Evolutionary conservation across 2,797 vertebrate species (phyloP).

Genomic region (Amazonetta brasiliensis): DNA sequence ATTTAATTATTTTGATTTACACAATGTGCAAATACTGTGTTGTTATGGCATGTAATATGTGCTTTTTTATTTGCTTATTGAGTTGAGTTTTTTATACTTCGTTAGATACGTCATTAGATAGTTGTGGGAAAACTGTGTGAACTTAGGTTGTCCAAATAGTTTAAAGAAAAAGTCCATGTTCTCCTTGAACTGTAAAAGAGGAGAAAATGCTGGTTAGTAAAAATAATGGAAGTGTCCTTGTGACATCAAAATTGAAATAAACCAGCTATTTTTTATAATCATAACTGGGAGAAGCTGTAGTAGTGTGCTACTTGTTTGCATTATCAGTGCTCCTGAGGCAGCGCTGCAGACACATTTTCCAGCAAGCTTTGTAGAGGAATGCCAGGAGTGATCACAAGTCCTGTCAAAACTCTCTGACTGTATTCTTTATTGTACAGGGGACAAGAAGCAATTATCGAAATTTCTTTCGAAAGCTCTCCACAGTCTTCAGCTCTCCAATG

Average conservation of each 20-base stretch:
- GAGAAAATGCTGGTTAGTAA: background rate
- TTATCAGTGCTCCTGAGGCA: background rate
- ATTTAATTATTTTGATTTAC: background rate
- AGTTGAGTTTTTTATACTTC: background rate
- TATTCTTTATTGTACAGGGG: constrained; percentile 82
- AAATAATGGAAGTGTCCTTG: background rate
- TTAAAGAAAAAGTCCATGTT: background rate
- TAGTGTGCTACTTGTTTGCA: background rate
- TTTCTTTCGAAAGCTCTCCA: constrained; percentile 92
- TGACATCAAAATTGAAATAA: background rate
- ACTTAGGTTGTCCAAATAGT: background rate
- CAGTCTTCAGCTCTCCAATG: constrained; percentile 92
- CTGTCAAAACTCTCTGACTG: background rate
- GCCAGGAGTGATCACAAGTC: background rate
- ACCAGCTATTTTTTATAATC: background rate
- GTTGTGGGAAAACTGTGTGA: background rate
- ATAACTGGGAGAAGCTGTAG: background rate
- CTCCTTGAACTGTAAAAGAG: background rate
- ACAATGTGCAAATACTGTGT: background rate
- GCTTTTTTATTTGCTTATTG: background rate
- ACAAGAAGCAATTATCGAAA: constrained; percentile 91
- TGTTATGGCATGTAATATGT: background rate
- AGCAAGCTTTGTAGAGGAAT: background rate
- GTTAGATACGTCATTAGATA: background rate
- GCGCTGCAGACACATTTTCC: background rate